Evolutionary conservation across 1,140 invertebrate species (phyloP), one percentile per base, ranked within the genome.

Genomic region (Vollenhovia emeryi): DNA sequence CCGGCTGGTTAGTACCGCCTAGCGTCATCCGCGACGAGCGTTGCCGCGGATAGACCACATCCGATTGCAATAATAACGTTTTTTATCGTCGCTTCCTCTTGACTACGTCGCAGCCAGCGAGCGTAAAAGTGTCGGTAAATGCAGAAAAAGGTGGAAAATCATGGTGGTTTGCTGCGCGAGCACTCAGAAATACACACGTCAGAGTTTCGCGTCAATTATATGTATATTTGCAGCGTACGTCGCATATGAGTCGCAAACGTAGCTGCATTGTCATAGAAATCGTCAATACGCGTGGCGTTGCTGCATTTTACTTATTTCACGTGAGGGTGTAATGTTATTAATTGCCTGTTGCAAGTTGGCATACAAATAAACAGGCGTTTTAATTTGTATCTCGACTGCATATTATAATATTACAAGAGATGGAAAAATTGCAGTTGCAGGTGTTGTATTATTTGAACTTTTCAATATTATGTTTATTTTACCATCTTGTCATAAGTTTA

Each of bases 31-130:
- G n/a, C 30, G 43, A 13, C 4, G 36, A 66, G 62, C 13, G 21
- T 30, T 43, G 2, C 50, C 52, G 40, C 52, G 78, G 18, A 68
- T 79, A 68, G 55, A 75, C 33, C 21, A 9, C 50, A 71, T 55
- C 48, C 50, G 78, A 52, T 36, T 69, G 64, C 36, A 30, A 71
- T 43, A 79, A 68, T 79, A 79, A 33, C 76, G 11, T 43, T 57
- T 80, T 60, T 79, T 79, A 79, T 79, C 48, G 48, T 8, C 33
- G 6, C 48, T 80, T 71, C 13, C 33, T 43, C 13, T 30, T 27
- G 33, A 48, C 21, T 71, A 52, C n/a, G n/a, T 13, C 11, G 18
- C 24, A 40, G n/a, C n/a, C n/a, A n/a, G n/a, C n/a, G n/a, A 15
- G 13, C n/a, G 40, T 64, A 78, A 64, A 64, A 30, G 6, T 27